Evolutionary conservation across 2,797 vertebrate genomes (phyloP).

Genomic region (Protosalanx chinensis): DNA sequence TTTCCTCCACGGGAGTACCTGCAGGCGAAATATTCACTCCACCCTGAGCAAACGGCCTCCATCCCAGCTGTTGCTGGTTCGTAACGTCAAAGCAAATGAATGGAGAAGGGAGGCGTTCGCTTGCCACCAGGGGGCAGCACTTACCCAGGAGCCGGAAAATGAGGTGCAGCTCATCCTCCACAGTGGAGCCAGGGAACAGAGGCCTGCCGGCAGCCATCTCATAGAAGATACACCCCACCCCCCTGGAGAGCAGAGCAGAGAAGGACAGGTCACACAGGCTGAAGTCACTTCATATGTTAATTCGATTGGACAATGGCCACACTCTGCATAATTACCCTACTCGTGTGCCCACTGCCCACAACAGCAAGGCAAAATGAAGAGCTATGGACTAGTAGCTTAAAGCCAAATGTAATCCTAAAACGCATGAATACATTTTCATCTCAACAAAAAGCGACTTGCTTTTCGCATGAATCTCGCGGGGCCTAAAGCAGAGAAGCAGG

Average conservation of each 20-base stretch:
- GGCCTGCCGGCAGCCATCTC: slow-evolving; percentile 78
- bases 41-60: background rate
- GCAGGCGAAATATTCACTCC: slow-evolving; percentile 3
- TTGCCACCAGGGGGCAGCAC: slow-evolving; percentile 65
- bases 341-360: background rate
- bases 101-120: background rate
- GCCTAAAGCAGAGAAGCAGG: too few relatives aligned
- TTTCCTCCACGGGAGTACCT: slow-evolving; percentile 94
- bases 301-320: background rate
- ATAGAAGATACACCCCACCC: slow-evolving; percentile 78
- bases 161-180: slow-evolving; percentile 77
- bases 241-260: slow-evolving; percentile 53
- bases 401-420: background rate
- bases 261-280: background rate
- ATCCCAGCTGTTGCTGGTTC: slow-evolving; percentile 45
- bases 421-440: background rate
- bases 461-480: background rate
- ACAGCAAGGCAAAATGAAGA: background rate
- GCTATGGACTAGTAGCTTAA: background rate
- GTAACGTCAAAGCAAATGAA: slow-evolving; percentile 33
- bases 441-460: background rate
- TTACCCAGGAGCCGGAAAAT: slow-evolving; percentile 76
- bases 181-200: slow-evolving; percentile 75
- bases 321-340: background rate
- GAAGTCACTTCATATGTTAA: background rate